phyloP scores from a whole-genome alignment of 1,140 invertebrate genomes.

The Eumeta japonica region DNA sequence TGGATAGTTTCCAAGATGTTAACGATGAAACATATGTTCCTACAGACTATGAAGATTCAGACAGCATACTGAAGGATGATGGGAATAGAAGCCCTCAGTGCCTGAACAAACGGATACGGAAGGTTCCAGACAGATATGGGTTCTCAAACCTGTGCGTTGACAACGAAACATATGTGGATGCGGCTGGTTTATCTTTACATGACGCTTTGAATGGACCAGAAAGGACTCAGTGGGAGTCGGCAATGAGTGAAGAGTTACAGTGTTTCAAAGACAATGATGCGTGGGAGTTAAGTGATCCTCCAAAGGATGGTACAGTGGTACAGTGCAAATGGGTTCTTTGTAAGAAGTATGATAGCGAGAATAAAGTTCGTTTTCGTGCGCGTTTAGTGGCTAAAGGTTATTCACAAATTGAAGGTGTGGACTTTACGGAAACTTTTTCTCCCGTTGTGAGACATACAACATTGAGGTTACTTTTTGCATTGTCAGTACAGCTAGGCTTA shows the following conservation, averaged over 20 bases:
- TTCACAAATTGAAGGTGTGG: not conserved
- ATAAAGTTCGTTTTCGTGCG: no score
- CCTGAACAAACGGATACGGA: no score
- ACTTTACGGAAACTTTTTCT: no score
- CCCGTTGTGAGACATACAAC: slow-evolving; percentile 1
- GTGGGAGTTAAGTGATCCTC: not conserved
- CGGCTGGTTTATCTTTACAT: no score
- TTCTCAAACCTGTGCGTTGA: slow-evolving; percentile 1
- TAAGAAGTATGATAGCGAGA: no score
- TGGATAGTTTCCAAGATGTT: not conserved
- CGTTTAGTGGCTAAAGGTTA: no score
- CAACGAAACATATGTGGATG: not conserved
- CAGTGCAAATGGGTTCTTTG: no score
- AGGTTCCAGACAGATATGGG: no score
- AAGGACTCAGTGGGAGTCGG: not conserved
- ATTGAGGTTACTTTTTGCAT: no score
- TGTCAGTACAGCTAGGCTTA: no score
- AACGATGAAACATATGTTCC: slow-evolving; percentile 1
- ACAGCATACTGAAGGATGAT: not conserved
- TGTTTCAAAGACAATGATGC: not conserved
- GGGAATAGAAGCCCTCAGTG: not conserved
- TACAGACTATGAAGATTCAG: not conserved
- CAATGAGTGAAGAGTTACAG: not conserved
- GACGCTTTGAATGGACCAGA: not conserved
- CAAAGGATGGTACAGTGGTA: not conserved